Base-by-base conservation (phyloP, 2,113 vertebrate genomes). In the Baryphthengus martii region DNA sequence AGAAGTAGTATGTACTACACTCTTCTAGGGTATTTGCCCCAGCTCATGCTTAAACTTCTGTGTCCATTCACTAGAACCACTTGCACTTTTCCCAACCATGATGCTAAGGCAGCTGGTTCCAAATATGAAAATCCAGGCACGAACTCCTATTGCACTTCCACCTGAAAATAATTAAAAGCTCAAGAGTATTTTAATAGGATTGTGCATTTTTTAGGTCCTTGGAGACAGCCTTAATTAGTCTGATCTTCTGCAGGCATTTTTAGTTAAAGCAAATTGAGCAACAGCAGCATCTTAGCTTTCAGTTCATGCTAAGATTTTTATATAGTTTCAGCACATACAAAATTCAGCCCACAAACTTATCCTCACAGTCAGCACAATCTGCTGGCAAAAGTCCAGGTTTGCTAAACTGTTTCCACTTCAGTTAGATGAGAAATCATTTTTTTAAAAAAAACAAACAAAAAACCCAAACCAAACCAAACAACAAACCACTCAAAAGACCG, bases 151-250 rank as follows among this genome's bases (percentile, higher is more conserved):
- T 75, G 25, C 42, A 68, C 31, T 92, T 95, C 56, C 58, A 87
- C 73, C 79, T 89, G 73, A 87, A 93, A 93, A 92, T 94, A 93
- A 92, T 76, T 88, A 77, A 96, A 95, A 96, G 47, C 45, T 72
- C 83, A 88, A 78, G 80, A 84, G 63, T 53, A 61, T 85, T 94
- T 93, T 85, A 90, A 83, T 66, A 79, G 71, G 70, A 67, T 55
- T 80, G 11, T 83, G 40, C 68, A 68, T 88, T 90, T 95, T 93
- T 94, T 63, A 94, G 24, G 45, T 12, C 85, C 73, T 83, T 21
- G 13, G 93, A 96, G 91, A 75, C 53, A 52, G 26, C 13, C 59
- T 89, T 93, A 89, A 96, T 95, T 90, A 88, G 58, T 55, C 83
- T 89, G 85, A 91, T 96, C 55, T 92, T 90, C 70, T 91, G 72